Conservation (phyloP, 2,888 invertebrate species). For the Synergus japonicus region DNA sequence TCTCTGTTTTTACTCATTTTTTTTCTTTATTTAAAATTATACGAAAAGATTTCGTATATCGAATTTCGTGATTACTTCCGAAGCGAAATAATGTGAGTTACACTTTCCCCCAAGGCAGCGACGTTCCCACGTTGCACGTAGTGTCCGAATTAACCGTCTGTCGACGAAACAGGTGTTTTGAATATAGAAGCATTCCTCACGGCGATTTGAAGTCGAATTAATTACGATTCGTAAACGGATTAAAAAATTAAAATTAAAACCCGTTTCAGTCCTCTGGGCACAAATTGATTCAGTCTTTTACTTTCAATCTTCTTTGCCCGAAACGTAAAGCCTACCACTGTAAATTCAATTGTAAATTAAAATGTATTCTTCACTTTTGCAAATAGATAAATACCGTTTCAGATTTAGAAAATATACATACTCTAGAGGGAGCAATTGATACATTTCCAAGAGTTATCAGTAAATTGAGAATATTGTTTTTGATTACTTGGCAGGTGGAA, state of each 20-base stretch:
- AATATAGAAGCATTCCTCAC: constrained; percentile 26
- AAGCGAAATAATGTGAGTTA: constrained; percentile 6
- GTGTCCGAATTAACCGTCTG: background rate
- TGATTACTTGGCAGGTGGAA: constrained; percentile 10
- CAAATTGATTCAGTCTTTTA: constrained; percentile 1
- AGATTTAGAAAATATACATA: background rate
- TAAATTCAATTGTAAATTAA: too few relatives aligned
- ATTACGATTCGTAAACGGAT: constrained; percentile 25
- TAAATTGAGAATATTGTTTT: constrained; percentile 1
- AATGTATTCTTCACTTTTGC: too few relatives aligned
- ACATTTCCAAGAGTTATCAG: background rate
- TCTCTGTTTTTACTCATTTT: background rate
- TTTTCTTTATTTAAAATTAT: background rate
- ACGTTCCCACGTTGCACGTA: constrained; percentile 20
- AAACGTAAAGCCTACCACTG: background rate
- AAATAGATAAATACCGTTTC: too few relatives aligned
- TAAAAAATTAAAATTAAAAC: constrained; percentile 3
- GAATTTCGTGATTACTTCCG: background rate
- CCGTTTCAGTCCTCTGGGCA: background rate
- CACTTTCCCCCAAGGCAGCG: constrained; percentile 14
- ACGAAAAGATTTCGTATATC: background rate
- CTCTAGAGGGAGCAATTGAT: background rate
- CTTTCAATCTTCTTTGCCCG: background rate
- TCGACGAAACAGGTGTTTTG: constrained; percentile 33
- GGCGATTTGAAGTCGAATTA: constrained; percentile 27